Base-by-base conservation (phyloP, 2,888 invertebrate genomes). In the Hypomecis punctinalis region DNA sequence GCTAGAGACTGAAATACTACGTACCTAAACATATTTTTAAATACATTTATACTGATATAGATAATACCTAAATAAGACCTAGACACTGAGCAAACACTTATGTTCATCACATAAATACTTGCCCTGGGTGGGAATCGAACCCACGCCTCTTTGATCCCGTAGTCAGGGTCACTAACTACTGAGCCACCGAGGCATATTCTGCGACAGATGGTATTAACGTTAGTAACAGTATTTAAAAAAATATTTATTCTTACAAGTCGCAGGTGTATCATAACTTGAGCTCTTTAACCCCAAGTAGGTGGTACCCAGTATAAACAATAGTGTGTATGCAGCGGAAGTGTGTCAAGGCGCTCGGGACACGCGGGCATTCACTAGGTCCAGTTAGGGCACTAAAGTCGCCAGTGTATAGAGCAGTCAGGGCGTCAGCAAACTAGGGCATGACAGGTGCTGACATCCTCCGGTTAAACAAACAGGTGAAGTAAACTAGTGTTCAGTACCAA, bases 331-430 rank as follows among this genome's bases (percentile, higher is more conserved):
- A 48, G 2, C 35, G 63, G 49, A 87, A 84, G 77, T 85, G 65
- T 88, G 88, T 84, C 88, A 89, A 88, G 89, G 89, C 82, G 74
- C 75, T 77, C 79, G 82, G 86, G 86, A 86, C 78, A 62, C 52
- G 76, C 72, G 63, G 72, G 74, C 83, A 76, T 84, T 86, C 83
- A 83, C 83, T 77, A 63, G 13, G 53, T 40, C 56, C 47, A 46
- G 54, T 54, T 43, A 45, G 54, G 35, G 10, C 36, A 47, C 23
- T 47, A 33, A 47, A 35, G 40, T 40, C 5, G 39, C 33, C 36
- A 42, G 42, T 46, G 39, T 63, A 62, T 42, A 39, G 36, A 37
- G 45, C 39, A 40, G 13, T 60, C 55, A 47, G 37, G 55, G 47
- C 45, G 55, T 40, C 23, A 23, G 23, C 23, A 51, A 64, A 56